A percentile compares a stretch with the other conserved stretches of the same genome.
Evolutionary conservation across 1,140 invertebrate genomes (phyloP).

Genomic region (Polypedilum vanderplanki): DNA sequence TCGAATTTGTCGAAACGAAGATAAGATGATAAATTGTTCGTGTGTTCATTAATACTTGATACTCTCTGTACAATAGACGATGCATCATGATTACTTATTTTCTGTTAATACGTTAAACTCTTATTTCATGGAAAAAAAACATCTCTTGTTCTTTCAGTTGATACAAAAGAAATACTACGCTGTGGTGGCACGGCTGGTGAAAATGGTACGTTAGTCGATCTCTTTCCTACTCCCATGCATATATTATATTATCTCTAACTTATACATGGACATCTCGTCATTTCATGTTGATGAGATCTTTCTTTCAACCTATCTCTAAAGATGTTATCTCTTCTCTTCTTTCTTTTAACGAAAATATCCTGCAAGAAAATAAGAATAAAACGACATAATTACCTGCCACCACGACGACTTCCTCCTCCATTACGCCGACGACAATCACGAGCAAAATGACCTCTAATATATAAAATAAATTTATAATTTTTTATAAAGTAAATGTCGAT

Average conservation of each 20-base stretch:
- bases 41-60: no score
- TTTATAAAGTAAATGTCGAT: slow-evolving; percentile 66
- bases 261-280: background rate
- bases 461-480: slow-evolving; percentile 80
- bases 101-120: background rate
- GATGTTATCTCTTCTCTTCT: no score
- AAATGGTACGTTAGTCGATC: background rate
- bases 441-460: slow-evolving; percentile 69
- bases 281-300: background rate
- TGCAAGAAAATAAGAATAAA: background rate
- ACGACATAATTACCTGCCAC: slow-evolving; percentile 34
- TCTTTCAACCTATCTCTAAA: background rate
- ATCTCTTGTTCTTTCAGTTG: background rate
- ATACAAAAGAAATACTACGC: background rate
- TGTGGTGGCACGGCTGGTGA: background rate
- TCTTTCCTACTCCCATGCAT: background rate
- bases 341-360: background rate
- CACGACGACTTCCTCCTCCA: slow-evolving; percentile 45
- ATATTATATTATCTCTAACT: background rate
- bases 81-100: background rate
- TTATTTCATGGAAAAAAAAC: background rate
- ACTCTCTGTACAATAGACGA: no score
- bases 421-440: slow-evolving; percentile 67
- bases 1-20: no score
- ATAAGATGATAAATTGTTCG: no score